These are phyloP conservation scores for Ypsolopha scabrella DNA, from an alignment of 2,888 invertebrate genomes.

Conservation along the genomic window DNA sequence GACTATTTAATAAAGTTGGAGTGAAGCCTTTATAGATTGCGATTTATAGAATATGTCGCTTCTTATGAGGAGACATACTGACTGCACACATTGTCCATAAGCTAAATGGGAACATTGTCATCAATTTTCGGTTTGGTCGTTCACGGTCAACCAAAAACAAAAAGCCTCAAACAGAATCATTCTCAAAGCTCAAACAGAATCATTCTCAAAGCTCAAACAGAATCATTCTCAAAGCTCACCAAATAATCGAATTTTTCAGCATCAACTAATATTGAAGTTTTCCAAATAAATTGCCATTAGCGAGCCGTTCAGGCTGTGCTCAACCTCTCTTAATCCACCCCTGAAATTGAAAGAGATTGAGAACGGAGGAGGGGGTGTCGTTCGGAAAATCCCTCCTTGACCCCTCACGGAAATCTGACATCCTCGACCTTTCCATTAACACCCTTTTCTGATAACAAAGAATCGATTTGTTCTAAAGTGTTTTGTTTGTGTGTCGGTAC, in stretches of 20 bases:
- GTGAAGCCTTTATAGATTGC: no score
- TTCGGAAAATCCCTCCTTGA: neutral
- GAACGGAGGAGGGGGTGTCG: neutral
- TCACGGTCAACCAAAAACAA: no score
- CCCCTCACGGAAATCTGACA: constrained; percentile 2
- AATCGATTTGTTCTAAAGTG: neutral
- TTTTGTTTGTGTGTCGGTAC: neutral
- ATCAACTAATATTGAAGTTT: neutral
- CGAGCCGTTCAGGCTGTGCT: neutral
- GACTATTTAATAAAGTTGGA: no score
- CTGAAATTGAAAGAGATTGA: neutral
- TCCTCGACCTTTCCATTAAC: constrained; percentile 2
- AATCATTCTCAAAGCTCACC: no score
- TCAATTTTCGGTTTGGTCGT: no score
- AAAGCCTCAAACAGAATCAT: no score
- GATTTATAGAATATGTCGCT: no score
- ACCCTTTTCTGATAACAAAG: neutral
- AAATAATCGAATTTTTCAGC: neutral
- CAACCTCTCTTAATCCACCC: constrained; percentile 3
- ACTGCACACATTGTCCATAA: no score
- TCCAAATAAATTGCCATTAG: constrained; percentile 3
- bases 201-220: no score
- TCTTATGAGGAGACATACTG: no score
- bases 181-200: no score
- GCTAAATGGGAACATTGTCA: no score